Evolutionary conservation across 2,113 vertebrate genomes (phyloP).

Genomic region (Australoheros scitulus): DNA sequence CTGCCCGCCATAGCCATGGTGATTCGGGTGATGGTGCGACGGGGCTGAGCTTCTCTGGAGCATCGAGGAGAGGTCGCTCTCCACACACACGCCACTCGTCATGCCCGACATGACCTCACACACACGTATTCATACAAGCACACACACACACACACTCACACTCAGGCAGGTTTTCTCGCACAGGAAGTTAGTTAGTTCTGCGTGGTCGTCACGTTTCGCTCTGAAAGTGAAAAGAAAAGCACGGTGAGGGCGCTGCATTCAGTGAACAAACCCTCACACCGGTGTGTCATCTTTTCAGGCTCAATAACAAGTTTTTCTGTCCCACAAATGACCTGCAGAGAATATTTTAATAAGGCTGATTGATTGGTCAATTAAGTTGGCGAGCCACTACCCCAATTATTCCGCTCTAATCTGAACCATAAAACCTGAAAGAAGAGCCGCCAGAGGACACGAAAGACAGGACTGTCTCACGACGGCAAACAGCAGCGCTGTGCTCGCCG

Average conservation of each 20-base stretch:
- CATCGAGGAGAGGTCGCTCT: constrained; percentile 79
- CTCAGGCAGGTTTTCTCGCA: background rate
- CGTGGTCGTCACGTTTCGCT: background rate
- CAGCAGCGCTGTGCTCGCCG: too few relatives aligned
- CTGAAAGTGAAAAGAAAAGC: constrained; percentile 27
- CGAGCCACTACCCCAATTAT: background rate
- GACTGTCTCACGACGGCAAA: background rate
- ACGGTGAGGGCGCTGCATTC: background rate
- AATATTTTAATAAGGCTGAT: background rate
- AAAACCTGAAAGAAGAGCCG: background rate
- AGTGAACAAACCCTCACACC: background rate
- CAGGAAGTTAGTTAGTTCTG: constrained; percentile 10
- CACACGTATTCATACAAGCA: constrained; percentile 20
- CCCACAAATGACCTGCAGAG: background rate
- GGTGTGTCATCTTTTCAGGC: background rate
- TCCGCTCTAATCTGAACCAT: background rate
- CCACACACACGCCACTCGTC: constrained; percentile 92
- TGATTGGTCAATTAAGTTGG: background rate
- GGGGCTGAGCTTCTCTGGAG: constrained; percentile 74
- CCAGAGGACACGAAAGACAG: background rate
- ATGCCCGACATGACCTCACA: constrained; percentile 84
- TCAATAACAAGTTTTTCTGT: background rate
- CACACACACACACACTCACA: constrained; percentile 4
- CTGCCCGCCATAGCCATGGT: constrained; percentile 75
- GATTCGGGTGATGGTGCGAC: constrained; percentile 72